Base-by-base conservation (phyloP, 2,113 vertebrate genomes). In the Trichechus manatus region DNA sequence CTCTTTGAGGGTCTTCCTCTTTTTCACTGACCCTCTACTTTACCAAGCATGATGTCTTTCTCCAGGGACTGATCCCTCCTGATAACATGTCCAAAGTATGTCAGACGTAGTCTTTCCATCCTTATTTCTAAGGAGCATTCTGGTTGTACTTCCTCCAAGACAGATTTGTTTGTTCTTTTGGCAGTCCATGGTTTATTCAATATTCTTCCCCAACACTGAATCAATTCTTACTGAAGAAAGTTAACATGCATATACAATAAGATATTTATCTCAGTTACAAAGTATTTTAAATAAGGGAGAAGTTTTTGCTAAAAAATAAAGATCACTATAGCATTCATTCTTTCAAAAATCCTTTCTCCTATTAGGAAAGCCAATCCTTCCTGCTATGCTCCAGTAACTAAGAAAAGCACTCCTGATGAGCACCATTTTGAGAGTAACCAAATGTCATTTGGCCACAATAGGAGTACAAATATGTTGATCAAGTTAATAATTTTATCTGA, bases 291-390 rank as follows among this genome's bases (percentile, higher is more conserved):
- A 33, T 53, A 75, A 66, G 68, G 59, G 17, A 83, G 31, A 56
- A 47, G 14, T 29, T 74, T 80, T 90, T 31, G 75, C 10, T 90
- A 72, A 47, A 81, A 80, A 95, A 77, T 33, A 61, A 84, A 79
- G 44, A 39, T 53, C 19, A 74, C 39, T 3, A 15, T 11, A n/a
- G 3, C 63, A 84, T 79, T 89, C n/a, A 72, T 9, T 72, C 50
- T 93, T 93, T 53, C n/a, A 64, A 80, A 96, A 89, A 84, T 72
- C 63, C 44, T 63, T 78, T 85, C 33, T 31, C 8, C 36, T 88
- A 22, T 72, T 42, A 89, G 39, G 27, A 89, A 93, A 89, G 22
- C 10, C 47, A 47, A 56, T 85, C 8, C 15, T 72, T 72, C 61
- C 50, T 85, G 42, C 78, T 78, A 64, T 33, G n/a, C 74, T 96